Base-by-base conservation (phyloP, 2,113 vertebrate species). In the Chaenocephalus aceratus region DNA sequence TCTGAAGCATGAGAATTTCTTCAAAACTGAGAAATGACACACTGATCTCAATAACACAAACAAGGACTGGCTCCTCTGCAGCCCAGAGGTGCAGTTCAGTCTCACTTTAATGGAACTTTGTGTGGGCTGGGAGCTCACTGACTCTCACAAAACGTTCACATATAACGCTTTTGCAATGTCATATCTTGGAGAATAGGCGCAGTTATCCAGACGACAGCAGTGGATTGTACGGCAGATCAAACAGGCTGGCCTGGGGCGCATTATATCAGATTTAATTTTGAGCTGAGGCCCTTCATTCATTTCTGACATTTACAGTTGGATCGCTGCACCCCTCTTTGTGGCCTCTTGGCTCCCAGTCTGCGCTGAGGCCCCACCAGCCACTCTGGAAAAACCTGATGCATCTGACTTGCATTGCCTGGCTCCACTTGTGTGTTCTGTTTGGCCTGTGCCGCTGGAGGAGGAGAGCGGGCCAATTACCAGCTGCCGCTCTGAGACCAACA, bases 391-490 rank as follows among this genome's bases (percentile, higher is more conserved):
- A 93, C 90, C 92, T 92, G 77, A 77, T 91, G 92, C 92, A 93
- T 94, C 89, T 94, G 93, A 94, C 86, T 94, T 77, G 89, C 92
- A 93, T 94, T 94, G 93, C 91, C 93, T 94, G 92, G 92, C 92
- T 95, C 92, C 92, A 93, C 93, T 94, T 94, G 94, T 95, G 94
- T 94, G 94, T 95, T 95, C 94, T 85, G 89, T 87, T 94, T 93
- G 85, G 93, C 88, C 92, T 59, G 77, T 82, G 90, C 90, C 77
- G 88, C 81, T 91, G 91, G 85, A 93, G 91, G 85, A 91, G 89
- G 72, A 93, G 87, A 93, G 87, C 57, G 74, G 85, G 91, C 90
- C 93, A 93, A 94, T 94, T 95, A 95, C 91, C 90, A 93, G 93
- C 84, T 83, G 87, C 91, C 79, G 77, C 88, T 88, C 83, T 48